Conservation (phyloP, 2,888 invertebrate genomes). For the Oxycera nigricornis region DNA sequence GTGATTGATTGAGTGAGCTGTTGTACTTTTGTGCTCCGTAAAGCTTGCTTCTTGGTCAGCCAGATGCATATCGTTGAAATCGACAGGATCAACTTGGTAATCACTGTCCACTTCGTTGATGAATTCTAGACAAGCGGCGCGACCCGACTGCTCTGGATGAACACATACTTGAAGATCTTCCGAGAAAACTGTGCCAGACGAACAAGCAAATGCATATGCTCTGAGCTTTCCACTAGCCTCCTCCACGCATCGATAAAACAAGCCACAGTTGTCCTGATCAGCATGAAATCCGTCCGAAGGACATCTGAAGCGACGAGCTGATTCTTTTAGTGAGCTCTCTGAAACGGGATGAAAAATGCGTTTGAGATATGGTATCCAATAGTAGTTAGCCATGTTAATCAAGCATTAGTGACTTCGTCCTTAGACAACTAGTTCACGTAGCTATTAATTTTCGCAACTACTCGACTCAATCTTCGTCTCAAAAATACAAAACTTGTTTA, state of each 20-base stretch:
- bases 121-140: conserved; percentile 70
- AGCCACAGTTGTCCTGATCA: conserved; percentile 74
- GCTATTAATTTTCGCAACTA: background rate
- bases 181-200: conserved; percentile 78
- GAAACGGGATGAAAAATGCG: background rate
- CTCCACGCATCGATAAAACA: conserved; percentile 78
- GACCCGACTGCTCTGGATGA: conserved; percentile 71
- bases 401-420: background rate
- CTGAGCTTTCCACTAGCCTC: conserved; percentile 66
- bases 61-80: conserved; percentile 22
- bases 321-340: background rate
- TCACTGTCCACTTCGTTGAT: conserved; percentile 56
- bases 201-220: conserved; percentile 74
- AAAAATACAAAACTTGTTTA: no score
- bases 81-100: conserved; percentile 37
- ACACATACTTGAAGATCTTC: conserved; percentile 72
- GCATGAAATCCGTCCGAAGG: conserved; percentile 74
- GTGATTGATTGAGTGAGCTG: conserved; percentile 45
- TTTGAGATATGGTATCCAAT: no score
- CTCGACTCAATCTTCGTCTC: no score
- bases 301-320: conserved; percentile 63
- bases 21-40: conserved; percentile 41
- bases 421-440: background rate
- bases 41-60: conserved; percentile 34
- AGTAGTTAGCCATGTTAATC: no score